Evolutionary conservation across 2,797 vertebrate species (phyloP).

Genomic region (Poeciliopsis paucimaculata): DNA sequence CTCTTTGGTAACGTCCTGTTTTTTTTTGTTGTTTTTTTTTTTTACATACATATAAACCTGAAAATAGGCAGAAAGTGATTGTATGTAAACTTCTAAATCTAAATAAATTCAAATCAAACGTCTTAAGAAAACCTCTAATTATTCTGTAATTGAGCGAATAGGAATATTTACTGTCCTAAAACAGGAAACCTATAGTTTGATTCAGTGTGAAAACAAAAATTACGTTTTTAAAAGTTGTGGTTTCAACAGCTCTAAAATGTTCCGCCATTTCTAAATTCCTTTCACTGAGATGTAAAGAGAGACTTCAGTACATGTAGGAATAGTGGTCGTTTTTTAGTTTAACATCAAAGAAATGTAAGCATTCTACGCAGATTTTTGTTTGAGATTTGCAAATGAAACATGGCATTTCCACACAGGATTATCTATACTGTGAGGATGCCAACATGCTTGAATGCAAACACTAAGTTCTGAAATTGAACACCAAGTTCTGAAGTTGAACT

Average conservation of each 20-base stretch:
- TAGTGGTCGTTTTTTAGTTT: neutral
- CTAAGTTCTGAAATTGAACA: too few species aligned
- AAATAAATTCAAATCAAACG: neutral
- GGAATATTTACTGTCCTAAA: neutral
- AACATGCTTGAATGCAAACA: neutral
- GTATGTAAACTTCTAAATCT: neutral
- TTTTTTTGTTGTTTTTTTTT: neutral
- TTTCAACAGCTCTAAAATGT: neutral
- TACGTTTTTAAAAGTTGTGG: neutral
- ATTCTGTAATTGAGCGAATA: neutral
- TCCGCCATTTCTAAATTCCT: neutral
- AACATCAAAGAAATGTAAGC: neutral
- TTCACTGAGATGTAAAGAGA: neutral
- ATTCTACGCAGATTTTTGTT: neutral
- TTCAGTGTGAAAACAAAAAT: neutral
- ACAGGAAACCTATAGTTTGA: neutral
- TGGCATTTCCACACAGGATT: neutral
- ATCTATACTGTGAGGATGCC: neutral
- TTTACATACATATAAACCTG: neutral
- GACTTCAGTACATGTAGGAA: neutral
- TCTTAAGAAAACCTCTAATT: neutral
- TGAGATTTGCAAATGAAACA: neutral
- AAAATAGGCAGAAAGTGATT: neutral
- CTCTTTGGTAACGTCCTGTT: neutral
- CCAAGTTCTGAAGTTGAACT: too few species aligned